Evolutionary conservation across 1,140 invertebrate genomes (phyloP).

Genomic region (Teleogryllus occipitalis): DNA sequence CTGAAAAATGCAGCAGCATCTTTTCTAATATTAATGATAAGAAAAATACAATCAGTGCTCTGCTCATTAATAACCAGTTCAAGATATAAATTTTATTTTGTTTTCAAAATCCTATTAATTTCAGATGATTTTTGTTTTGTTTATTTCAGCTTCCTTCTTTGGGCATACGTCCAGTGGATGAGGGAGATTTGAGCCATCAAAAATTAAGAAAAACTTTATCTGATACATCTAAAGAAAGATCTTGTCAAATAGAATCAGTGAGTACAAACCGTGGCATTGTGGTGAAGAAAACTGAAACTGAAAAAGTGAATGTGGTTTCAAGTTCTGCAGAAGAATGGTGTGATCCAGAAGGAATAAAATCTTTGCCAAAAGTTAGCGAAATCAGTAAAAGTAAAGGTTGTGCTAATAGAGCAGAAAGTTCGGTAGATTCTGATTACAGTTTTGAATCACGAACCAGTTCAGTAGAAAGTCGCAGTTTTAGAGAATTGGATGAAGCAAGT

Average conservation of each 20-base stretch:
- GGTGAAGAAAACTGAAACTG: neutral
- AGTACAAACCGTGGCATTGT: neutral
- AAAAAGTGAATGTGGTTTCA: neutral
- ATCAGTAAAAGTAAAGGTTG: neutral
- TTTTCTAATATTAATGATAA: neutral
- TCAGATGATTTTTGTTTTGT: neutral
- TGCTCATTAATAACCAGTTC: neutral
- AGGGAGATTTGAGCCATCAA: neutral
- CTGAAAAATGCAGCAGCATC: neutral
- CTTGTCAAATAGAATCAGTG: neutral
- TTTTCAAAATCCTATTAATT: neutral
- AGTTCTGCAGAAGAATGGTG: neutral
- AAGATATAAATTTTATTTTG: neutral
- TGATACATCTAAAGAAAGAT: neutral
- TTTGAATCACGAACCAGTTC: slow-evolving; percentile 18
- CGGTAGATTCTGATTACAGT: slow-evolving; percentile 19
- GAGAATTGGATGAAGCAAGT: slow-evolving; percentile 11
- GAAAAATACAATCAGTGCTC: neutral
- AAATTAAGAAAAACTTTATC: neutral
- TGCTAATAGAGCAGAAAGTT: slow-evolving; percentile 11
- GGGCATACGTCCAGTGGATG: neutral
- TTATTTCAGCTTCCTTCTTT: neutral
- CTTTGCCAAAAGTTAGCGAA: neutral
- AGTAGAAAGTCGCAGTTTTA: neutral
- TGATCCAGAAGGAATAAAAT: neutral